phyloP scores from a whole-genome alignment of 2,113 vertebrate genomes.

The Odocoileus hemionus region DNA sequence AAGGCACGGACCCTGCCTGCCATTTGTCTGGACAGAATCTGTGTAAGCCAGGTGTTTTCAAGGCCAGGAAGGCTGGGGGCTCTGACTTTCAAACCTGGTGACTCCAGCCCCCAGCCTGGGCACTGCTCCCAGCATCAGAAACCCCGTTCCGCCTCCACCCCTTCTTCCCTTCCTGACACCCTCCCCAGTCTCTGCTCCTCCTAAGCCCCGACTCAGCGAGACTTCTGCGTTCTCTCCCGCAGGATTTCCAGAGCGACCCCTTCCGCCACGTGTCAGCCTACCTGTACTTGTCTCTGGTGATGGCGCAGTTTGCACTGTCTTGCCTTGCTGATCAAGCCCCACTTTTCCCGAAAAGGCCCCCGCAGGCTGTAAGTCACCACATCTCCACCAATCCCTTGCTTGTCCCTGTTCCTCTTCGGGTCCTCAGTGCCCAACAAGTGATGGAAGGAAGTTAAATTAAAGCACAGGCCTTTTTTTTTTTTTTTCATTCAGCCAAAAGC shows the following conservation, averaged over 20 bases:
- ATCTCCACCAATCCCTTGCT: not conserved
- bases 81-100: not conserved
- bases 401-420: not conserved
- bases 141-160: not conserved
- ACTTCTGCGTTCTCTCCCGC: not conserved
- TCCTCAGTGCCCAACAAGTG: accelerated
- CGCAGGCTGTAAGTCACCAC: slow-evolving; percentile 80
- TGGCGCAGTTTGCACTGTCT: slow-evolving; percentile 87
- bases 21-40: not conserved
- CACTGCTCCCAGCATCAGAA: not conserved
- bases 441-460: not conserved
- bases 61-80: not conserved
- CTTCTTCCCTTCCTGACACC: accelerated
- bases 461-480: not conserved
- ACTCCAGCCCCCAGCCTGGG: not conserved
- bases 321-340: slow-evolving; percentile 89
- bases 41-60: not conserved
- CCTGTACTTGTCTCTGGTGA: slow-evolving; percentile 84
- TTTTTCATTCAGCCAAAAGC: not conserved
- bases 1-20: not conserved
- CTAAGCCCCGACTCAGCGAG: not conserved
- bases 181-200: not conserved
- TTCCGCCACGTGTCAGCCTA: slow-evolving; percentile 86
- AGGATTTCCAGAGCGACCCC: slow-evolving; percentile 85
- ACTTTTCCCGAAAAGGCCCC: slow-evolving; percentile 79